Base-by-base conservation (phyloP, 2,113 vertebrate genomes). In the Psilopogon haemacephalus region DNA sequence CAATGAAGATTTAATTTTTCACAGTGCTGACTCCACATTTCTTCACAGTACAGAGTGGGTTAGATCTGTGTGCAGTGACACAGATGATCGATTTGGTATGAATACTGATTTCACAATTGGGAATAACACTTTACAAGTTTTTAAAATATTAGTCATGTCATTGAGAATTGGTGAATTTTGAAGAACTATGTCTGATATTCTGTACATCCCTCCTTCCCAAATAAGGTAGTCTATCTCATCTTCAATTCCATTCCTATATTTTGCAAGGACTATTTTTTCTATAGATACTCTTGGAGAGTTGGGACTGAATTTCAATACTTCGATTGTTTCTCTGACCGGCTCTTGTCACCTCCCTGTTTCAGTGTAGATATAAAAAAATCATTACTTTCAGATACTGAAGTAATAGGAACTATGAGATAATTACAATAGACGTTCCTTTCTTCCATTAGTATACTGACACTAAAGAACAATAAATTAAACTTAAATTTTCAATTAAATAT, bases 11-110 rank as follows among this genome's bases (percentile, higher is more conserved):
- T 44, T 8, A 4, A 21, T 62, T 67, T 58, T 21, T 11, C 1
- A 1, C 11, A 30, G 67, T 67, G 35, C 14, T 81, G 14, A 11
- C 21, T 30, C 20, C 7, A 21, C 7, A 4, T 42, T 72, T 72
- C 71, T n/a, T 30, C 42, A 6, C 0, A 2, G 3, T 4, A 8
- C 1, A 0, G 17, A 38, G 6, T 28, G 12, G 18, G 6, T 35
- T n/a, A 35, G n/a, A 15, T n/a, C 15, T 75, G 13, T 42, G 42
- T 20, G 16, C 9, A 11, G 30, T 33, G 15, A 5, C 44, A 60
- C 0, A 8, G 38, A 6, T 11, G 12, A 37, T 32, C 17, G 16
- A 58, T 21, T 35, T 3, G 0, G 5, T 27, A n/a, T 33, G 40
- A 44, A 58, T 18, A 19, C 3, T 33, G 40, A 80, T 44, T 84